Evolutionary conservation across 2,797 vertebrate genomes (phyloP), one percentile per base, ranked within the genome.

Genomic region (Thunnus albacares): DNA sequence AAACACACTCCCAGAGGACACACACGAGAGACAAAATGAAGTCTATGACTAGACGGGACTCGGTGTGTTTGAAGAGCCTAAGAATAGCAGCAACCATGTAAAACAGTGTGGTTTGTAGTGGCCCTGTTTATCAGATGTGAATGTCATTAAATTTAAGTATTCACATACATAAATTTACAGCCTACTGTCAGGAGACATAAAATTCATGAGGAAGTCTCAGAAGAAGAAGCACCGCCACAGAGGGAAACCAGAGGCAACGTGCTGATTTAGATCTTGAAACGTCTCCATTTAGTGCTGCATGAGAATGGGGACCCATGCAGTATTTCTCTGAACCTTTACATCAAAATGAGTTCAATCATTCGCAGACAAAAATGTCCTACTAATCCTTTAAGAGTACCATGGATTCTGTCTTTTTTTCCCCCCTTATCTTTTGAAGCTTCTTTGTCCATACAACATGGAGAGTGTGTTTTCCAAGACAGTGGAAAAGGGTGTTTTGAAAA

Each of bases 21-120:
- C 74, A 59, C 30, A 56, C 0, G 3, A 20, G 53, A 57, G 14
- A 53, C 45, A 68, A 57, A 71, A 60, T 52, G 35, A 81, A 87
- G 69, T 47, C 47, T 51, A 10, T 15, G 70, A 77, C 75, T 52
- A 75, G 56, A 79, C 13, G 4, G 30, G 60, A 53, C 57, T 81
- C 65, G 67, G 24, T 22, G 49, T 30, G 71, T 77, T 79, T 70
- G 56, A 79, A 41, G 75, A 9, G 72, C 62, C 79, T 79, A 72
- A 86, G 73, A 92, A 92, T 83, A 87, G 75, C 57, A 49, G 55
- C 52, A 2, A 38, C 12, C 64, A 64, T 71, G 55, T 84, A 63
- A 84, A 89, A 87, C 43, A 67, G 59, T 30, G 20, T 49, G 66
- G 22, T 75, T 65, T 41, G 33, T 28, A 17, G 33, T 43, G 35